Evolutionary conservation across 2,888 invertebrate genomes (phyloP).

Genomic region (Drosophila kambysellisi): DNA sequence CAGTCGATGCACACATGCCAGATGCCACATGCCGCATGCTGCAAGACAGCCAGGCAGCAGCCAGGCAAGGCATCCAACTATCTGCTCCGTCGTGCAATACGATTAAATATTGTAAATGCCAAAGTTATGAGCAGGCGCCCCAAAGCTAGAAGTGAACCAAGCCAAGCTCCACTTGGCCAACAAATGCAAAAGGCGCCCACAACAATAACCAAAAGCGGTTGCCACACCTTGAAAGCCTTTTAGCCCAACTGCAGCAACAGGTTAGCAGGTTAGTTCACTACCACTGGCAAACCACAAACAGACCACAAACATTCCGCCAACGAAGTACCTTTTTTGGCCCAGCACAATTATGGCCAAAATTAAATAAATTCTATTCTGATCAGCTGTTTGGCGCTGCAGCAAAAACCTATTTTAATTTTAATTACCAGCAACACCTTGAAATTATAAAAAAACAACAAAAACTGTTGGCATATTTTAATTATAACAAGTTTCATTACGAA

Average conservation of each 20-base stretch:
- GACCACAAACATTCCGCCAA: constrained; percentile 16
- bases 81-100: constrained; percentile 63
- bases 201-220: neutral
- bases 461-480: constrained; percentile 73
- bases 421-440: constrained; percentile 66
- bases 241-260: constrained; percentile 1
- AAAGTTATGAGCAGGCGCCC: constrained; percentile 46
- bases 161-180: constrained; percentile 3
- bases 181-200: constrained; percentile 18
- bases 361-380: constrained; percentile 36
- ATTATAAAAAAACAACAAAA: constrained; percentile 1
- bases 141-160: constrained; percentile 23
- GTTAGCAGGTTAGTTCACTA: neutral
- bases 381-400: constrained; percentile 26
- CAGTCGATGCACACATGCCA: constrained; percentile 23
- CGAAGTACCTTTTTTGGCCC: neutral
- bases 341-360: constrained; percentile 36
- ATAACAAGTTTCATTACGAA: constrained; percentile 73
- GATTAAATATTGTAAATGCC: constrained; percentile 80
- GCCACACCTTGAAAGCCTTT: constrained; percentile 14
- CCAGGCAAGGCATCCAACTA: constrained; percentile 24
- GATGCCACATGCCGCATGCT: constrained; percentile 23
- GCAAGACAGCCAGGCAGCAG: constrained; percentile 33
- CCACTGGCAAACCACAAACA: constrained; percentile 4
- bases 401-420: constrained; percentile 61